Base-by-base conservation (phyloP, 1,140 invertebrate genomes). In the Papilio xuthus region DNA sequence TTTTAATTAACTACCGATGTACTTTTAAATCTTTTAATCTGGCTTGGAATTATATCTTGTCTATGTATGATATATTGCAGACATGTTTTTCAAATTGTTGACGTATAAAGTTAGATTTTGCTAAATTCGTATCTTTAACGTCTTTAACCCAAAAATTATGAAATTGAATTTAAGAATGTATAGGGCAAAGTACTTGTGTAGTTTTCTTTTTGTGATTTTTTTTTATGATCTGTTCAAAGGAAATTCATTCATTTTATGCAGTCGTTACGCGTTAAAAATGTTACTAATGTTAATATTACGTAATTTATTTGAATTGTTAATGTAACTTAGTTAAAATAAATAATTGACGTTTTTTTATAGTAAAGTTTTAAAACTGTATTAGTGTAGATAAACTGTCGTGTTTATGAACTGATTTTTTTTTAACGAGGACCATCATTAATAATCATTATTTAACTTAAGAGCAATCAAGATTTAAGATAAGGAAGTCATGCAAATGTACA, bases 21-120 rank as follows among this genome's bases (percentile, higher is more conserved):
- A 60, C 56, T 26, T 60, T 23, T 60, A 13, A 60, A 60, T 60
- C 56, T 60, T 23, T 60, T 60, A 26, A 60, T 60, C 56, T 26
- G 9, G 10, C 9, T 60, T 60, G 23, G 12, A 60, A 60, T 60
- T 60, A 60, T 60, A 60, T 60, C 56, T 26, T 26, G 20, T 26
- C 20, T 60, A 20, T 60, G 56, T 26, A 26, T 60, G 56, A 60
- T 60, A 23, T 26, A 60, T 60, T 28, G 56, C 56, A 60, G 20
- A 12, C 12, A 53, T 60, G 56, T 26, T 60, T 60, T 60, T 23
- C 9, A 60, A 13, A 60, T 60, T 60, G 10, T 60, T 60, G 56
- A 60, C 56, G 56, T 60, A 60, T 26, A 23, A 20, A 23, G 7
- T 56, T 56, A 13, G 8, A 26, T 60, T 26, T 60, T 60, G 56